Evolutionary conservation across 2,797 vertebrate genomes (phyloP), one percentile per base, ranked within the genome.

Genomic region (Vireo griseus): DNA sequence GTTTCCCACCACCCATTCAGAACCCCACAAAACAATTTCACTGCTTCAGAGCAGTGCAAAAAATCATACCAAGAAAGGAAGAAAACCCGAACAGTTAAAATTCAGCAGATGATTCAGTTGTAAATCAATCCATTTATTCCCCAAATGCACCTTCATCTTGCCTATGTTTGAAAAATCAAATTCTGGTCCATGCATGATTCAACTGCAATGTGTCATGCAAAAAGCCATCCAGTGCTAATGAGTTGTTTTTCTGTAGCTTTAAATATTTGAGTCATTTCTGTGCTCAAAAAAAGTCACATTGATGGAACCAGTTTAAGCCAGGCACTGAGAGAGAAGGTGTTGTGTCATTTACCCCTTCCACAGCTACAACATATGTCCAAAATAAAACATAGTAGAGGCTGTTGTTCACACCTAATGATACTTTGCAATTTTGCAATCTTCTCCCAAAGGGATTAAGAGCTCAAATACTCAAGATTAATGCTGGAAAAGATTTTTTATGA

Each of bases 201-300:
- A 94, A 57, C 69, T 58, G 52, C 86, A 68, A 63, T 55, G 57
- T 79, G 72, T 92, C 79, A 89, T 48, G 39, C 58, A 93, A 74
- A 87, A 93, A 92, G 35, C 35, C 72, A 90, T 62, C 33, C 31
- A 92, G 77, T 88, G 81, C 67, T 95, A 95, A 94, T 57, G 20
- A 93, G 92, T 58, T 88, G 71, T 86, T 95, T 88, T 95, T 74
- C 55, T 79, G 13, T 51, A 72, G 66, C 62, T 86, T 92, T 91
- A 93, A 89, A 82, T 77, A 93, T 74, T 85, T 88, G 94, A 92
- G 75, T 93, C 85, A 97, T 73, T 94, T 94, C 33, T 83, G n/a
- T 47, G 66, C 47, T 92, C 37, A 71, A 72, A 80, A 88, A 85
- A 72, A 88, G 67, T 72, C 81, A 86, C 47, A 58, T 6, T 65